A percentile compares a stretch with the other conserved stretches of the same genome.
Evolutionary conservation across 2,888 invertebrate genomes (phyloP).

Genomic region (Apamea epomidion): DNA sequence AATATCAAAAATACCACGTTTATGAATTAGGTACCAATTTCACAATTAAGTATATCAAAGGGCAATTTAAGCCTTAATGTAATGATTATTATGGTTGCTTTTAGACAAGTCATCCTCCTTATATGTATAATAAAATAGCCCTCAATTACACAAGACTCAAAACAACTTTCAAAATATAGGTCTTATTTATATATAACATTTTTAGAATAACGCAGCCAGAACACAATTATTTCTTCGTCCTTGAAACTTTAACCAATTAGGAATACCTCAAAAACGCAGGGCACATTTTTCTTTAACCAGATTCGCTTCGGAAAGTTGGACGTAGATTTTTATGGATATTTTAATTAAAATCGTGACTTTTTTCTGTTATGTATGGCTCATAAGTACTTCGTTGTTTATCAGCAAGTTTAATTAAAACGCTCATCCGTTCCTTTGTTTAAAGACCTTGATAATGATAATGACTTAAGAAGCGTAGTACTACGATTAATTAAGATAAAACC

Average conservation of each 20-base stretch:
- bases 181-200: background rate
- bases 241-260: constrained; percentile 5
- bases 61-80: background rate
- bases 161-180: background rate
- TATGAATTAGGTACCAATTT: background rate
- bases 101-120: background rate
- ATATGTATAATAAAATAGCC: background rate
- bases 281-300: background rate
- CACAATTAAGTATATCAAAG: background rate
- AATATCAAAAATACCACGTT: constrained; percentile 29
- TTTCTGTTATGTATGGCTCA: constrained; percentile 1
- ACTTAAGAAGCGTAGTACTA: constrained; percentile 27
- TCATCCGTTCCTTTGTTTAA: constrained; percentile 30
- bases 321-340: constrained; percentile 1
- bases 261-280: constrained; percentile 17
- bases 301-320: constrained; percentile 9
- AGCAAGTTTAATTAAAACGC: constrained; percentile 31
- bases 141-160: background rate
- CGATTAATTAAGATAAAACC: constrained; percentile 6
- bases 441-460: constrained; percentile 54
- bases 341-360: constrained; percentile 18
- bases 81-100: background rate
- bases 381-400: constrained; percentile 21
- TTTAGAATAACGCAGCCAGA: constrained; percentile 9
- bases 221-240: constrained; percentile 3